These are phyloP conservation scores for Himantopus leucocephalus DNA, from an alignment of 2,113 vertebrate species.

Conservation along the genomic window DNA sequence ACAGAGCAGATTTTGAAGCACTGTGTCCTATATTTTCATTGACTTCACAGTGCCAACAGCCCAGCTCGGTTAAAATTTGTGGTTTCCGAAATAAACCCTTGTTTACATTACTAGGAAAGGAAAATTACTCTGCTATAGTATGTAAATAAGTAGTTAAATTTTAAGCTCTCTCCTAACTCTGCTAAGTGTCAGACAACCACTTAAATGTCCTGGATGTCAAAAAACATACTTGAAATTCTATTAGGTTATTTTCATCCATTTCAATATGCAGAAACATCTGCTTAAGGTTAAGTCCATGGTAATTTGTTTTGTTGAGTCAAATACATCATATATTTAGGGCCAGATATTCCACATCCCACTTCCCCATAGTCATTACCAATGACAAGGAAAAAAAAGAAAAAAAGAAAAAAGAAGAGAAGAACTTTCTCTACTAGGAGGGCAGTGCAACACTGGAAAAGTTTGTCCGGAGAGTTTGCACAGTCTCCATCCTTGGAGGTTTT, in stretches of 20 bases:
- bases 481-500: not conserved
- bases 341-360: not conserved
- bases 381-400: too few species aligned
- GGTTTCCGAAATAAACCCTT: not conserved
- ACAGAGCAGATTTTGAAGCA: not conserved
- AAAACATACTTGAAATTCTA: not conserved
- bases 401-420: accelerated
- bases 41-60: not conserved
- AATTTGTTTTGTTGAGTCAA: not conserved
- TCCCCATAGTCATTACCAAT: not conserved
- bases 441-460: not conserved
- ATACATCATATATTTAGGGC: not conserved
- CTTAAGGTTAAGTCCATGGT: not conserved
- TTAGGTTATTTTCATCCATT: not conserved
- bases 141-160: not conserved
- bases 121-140: not conserved
- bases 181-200: not conserved
- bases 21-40: not conserved
- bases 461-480: not conserved
- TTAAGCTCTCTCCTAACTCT: not conserved
- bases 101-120: not conserved
- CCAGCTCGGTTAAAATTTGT: not conserved
- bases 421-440: not conserved
- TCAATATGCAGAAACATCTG: not conserved
- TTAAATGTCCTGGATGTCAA: not conserved